A percentile compares a stretch with the other conserved stretches of the same genome.
phyloP scores from a whole-genome alignment of 1,140 invertebrate species.

The Rhagoletis pomonella region DNA sequence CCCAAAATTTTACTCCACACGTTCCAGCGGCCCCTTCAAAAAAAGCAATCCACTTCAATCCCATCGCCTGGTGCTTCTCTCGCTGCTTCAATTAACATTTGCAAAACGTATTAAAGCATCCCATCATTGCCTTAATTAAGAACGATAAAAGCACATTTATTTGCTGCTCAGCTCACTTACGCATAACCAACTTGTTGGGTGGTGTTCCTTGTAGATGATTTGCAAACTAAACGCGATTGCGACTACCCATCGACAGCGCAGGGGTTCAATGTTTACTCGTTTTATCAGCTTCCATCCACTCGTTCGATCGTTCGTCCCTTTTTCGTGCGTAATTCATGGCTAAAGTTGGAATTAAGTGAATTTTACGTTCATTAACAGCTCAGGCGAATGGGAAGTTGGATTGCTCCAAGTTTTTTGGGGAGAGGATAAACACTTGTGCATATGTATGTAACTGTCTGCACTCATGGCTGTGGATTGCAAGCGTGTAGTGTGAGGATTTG shows the following conservation, averaged over 20 bases:
- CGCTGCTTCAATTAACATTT: too few species aligned
- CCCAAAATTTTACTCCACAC: too few species aligned
- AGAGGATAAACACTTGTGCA: constrained; percentile 54
- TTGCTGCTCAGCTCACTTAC: constrained; percentile 57
- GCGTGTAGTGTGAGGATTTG: constrained; percentile 53
- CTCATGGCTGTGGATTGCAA: constrained; percentile 17
- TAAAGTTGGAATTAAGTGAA: constrained; percentile 74
- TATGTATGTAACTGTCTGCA: neutral
- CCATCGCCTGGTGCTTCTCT: too few species aligned
- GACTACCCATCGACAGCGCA: too few species aligned
- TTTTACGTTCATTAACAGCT: constrained; percentile 74
- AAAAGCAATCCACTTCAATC: too few species aligned
- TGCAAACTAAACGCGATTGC: constrained; percentile 26
- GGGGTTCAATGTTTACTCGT: constrained; percentile 9
- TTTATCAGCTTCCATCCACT: neutral
- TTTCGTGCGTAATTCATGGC: constrained; percentile 68
- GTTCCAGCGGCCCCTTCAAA: too few species aligned
- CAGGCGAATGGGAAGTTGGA: constrained; percentile 55
- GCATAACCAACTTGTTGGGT: constrained; percentile 36
- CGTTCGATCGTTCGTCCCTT: constrained; percentile 54
- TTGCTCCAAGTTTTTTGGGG: constrained; percentile 59
- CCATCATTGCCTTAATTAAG: constrained; percentile 74
- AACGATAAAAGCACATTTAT: constrained; percentile 74
- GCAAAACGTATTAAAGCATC: too few species aligned
- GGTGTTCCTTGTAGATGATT: constrained; percentile 18